Evolutionary conservation across 2,797 vertebrate genomes (phyloP), one percentile per base, ranked within the genome.

Genomic region (Lepilemur ruficaudatus): DNA sequence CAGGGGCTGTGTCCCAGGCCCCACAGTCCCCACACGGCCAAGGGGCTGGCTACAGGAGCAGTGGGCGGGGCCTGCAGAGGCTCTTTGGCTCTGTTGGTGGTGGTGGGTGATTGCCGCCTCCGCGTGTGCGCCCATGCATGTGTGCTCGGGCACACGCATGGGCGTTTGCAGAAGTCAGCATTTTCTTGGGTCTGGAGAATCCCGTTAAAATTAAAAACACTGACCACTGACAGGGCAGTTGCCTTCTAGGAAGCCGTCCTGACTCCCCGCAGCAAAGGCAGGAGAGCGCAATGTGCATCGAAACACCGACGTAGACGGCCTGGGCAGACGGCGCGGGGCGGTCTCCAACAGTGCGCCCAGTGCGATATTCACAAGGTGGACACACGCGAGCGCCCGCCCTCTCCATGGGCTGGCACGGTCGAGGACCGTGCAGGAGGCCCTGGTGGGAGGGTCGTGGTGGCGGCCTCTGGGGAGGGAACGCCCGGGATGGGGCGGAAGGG

Each of bases 321-420:
- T 57, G 48, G 75, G 41, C 13, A 13, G 25, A 55, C 9, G 8
- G 1, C 25, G 20, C n/a, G 4, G 23, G 50, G 30, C 17, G 59
- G 28, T 32, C n/a, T 67, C 23, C 20, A 41, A 38, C 28, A 13
- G 11, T 2, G 28, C 18, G 11, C 83, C 0, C 6, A 23, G 23
- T 2, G 10, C 48, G 89, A 18, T 23, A 8, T 9, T 52, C 11
- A 28, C 78, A 72, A 4, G 23, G 30, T 35, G 38, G 9, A n/a
- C 2, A 5, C 4, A 3, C 2, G 1, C 25, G 30, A 30, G 38
- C 3, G 1, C 35, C 14, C 25, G 5, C 0, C 4, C 4, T 17
- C 22, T 25, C 17, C 23, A n/a, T 2, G 8, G 4, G 20, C 32
- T 23, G 20, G 23, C 7, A 0, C 0, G 13, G 46, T 25, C 2